phyloP scores from a whole-genome alignment of 2,888 invertebrate species.

The Falcaria lacertinaria region DNA sequence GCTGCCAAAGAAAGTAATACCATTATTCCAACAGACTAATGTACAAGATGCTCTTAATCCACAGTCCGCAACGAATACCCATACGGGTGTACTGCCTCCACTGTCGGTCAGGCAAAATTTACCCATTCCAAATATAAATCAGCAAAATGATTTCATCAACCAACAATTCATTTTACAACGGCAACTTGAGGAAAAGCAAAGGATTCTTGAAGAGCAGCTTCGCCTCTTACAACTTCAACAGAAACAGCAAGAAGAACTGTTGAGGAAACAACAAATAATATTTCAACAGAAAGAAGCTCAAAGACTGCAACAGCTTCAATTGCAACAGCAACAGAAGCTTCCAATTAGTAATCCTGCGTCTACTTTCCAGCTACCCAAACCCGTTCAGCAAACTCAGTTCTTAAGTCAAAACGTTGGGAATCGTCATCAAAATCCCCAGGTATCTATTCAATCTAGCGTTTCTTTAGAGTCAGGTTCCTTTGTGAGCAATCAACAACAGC shows the following conservation, averaged over 20 bases:
- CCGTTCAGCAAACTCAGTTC: constrained; percentile 44
- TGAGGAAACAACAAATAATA: constrained; percentile 82
- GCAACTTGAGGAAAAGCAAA: constrained; percentile 83
- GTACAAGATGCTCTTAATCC: constrained; percentile 33
- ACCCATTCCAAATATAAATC: constrained; percentile 23
- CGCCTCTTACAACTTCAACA: constrained; percentile 83
- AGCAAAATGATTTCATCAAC: constrained; percentile 47
- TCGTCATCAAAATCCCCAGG: constrained; percentile 47
- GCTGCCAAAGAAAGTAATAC: constrained; percentile 88
- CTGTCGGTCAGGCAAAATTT: constrained; percentile 24
- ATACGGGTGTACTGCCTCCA: constrained; percentile 28
- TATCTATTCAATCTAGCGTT: constrained; percentile 76
- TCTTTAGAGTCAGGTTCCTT: constrained; percentile 47
- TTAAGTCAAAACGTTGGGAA: constrained; percentile 39
- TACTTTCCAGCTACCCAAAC: constrained; percentile 55
- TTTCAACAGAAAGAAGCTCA: constrained; percentile 71
- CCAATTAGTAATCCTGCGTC: constrained; percentile 49
- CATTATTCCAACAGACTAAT: constrained; percentile 80
- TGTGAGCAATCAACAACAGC: constrained; percentile 74
- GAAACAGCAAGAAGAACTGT: constrained; percentile 83
- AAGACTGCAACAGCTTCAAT: constrained; percentile 46
- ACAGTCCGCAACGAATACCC: constrained; percentile 27
- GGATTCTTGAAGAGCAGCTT: constrained; percentile 84
- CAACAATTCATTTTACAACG: constrained; percentile 64
- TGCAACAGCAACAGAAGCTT: constrained; percentile 50